These are phyloP conservation scores for Drosophila melanogaster DNA, from an alignment of 1,140 invertebrate species.

Conservation along the genomic window Release_6_plus_ISO1_MT NT_033777.3:28209501-28210000, in stretches of 20 bases:
- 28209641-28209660: conserved; percentile 68
- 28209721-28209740: conserved; percentile 75
- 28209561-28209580: conserved; percentile 74
- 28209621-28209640: conserved; percentile 83
- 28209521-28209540: conserved; percentile 20
- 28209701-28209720: conserved; percentile 59
- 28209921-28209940: too few species aligned
- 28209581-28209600: conserved; percentile 16
- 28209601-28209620: conserved; percentile 61
- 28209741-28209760: conserved; percentile 78
- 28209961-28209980: too few species aligned
- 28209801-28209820: conserved; percentile 74
- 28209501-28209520: conserved; percentile 8
- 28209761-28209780: conserved; percentile 57
- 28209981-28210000: neutral
- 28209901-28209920: too few species aligned
- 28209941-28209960: too few species aligned
- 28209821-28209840: conserved; percentile 64
- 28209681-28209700: neutral
- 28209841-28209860: conserved; percentile 69
- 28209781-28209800: conserved; percentile 45
- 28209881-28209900: neutral
- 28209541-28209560: conserved; percentile 77
- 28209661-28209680: conserved; percentile 31
- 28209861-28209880: conserved; percentile 3